Percentiles rank a stretch among this genome's conserved stretches.
Conservation (phyloP, 2,113 vertebrate species). For the Elgaria multicarinata region DNA sequence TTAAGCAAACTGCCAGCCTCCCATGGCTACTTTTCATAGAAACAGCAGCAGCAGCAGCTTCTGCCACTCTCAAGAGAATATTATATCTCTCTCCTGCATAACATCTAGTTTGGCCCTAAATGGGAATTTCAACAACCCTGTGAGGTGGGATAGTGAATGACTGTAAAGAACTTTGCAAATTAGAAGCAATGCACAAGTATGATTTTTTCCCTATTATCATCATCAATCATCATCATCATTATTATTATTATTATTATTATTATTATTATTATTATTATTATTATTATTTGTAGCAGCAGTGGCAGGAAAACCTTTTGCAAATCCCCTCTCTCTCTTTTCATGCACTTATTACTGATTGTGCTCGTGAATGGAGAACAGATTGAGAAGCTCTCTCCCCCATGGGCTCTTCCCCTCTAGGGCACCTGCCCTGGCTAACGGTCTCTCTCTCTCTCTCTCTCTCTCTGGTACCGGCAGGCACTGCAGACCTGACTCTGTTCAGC, state of each 20-base stretch:
- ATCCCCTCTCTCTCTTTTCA: neutral
- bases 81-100: too few relatives aligned
- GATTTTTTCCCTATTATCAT: too few relatives aligned
- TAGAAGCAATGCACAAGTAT: neutral
- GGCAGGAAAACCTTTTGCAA: neutral
- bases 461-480: slow-evolving; percentile 19
- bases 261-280: too few relatives aligned
- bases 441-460: slow-evolving; percentile 10
- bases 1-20: neutral
- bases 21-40: neutral
- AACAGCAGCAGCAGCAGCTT: neutral
- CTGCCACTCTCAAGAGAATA: neutral
- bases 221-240: too few relatives aligned
- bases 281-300: neutral
- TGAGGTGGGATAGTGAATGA: neutral
- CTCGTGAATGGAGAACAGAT: neutral
- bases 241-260: too few relatives aligned
- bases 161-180: neutral
- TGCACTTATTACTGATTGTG: neutral
- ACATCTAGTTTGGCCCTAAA: neutral
- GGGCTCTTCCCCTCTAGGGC: neutral
- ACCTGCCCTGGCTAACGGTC: slow-evolving; percentile 26
- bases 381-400: neutral
- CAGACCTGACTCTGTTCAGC: slow-evolving; percentile 27
- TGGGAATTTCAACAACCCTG: neutral